A percentile compares a stretch with the other conserved stretches of the same genome.
phyloP scores from a whole-genome alignment of 2,797 vertebrate genomes.

The Melanotaenia pygmaea region DNA sequence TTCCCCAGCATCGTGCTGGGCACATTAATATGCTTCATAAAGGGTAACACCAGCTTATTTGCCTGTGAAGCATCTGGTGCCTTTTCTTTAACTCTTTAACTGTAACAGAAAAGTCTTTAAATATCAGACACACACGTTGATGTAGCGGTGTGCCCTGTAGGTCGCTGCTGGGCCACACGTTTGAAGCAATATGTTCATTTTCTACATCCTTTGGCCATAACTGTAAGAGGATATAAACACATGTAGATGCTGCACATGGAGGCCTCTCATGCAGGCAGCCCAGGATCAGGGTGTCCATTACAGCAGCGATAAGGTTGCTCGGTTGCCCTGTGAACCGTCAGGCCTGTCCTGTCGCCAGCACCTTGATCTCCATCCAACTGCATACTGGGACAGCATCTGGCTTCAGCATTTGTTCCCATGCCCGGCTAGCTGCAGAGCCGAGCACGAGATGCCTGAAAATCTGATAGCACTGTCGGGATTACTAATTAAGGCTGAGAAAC shows the following conservation, averaged over 20 bases:
- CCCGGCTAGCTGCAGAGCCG: constrained; percentile 43
- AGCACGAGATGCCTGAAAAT: constrained; percentile 38
- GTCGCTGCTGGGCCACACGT: not conserved
- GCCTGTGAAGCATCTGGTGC: not conserved
- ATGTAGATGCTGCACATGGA: constrained; percentile 9
- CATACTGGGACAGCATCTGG: constrained; percentile 78
- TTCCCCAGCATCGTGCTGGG: not conserved
- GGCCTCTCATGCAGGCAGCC: constrained; percentile 29
- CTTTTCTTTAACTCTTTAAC: not conserved
- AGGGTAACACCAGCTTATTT: constrained; percentile 8
- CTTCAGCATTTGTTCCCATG: constrained; percentile 60
- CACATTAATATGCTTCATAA: not conserved
- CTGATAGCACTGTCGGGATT: constrained; percentile 32
- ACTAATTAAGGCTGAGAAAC: constrained; percentile 12
- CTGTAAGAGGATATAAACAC: not conserved
- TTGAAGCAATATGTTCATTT: not conserved
- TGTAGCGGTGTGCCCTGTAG: not conserved
- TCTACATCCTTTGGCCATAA: not conserved
- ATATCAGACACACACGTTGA: not conserved
- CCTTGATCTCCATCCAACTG: constrained; percentile 74
- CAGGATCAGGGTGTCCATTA: constrained; percentile 56
- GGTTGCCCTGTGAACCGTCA: constrained; percentile 50
- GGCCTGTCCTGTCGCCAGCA: constrained; percentile 54
- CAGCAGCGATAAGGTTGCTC: constrained; percentile 61
- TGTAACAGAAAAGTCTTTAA: not conserved